These are phyloP conservation scores for Herpailurus yagouaroundi DNA, from an alignment of 2,113 vertebrate genomes.

Conservation along the genomic window DNA sequence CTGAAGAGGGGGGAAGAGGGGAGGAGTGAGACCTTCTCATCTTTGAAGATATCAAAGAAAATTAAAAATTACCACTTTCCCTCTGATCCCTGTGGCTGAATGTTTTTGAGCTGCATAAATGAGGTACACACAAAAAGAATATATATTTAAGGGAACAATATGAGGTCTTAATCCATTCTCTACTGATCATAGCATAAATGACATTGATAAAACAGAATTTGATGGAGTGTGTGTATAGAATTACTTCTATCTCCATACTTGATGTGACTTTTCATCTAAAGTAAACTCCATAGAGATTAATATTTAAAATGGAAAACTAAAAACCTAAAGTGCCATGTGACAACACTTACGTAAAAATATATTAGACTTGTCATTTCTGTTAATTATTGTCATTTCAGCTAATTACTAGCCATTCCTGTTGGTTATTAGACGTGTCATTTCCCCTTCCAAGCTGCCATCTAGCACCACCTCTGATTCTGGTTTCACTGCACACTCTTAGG, in stretches of 20 bases:
- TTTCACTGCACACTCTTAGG: neutral
- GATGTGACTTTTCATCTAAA: slow-evolving; percentile 54
- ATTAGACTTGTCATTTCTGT: slow-evolving; percentile 79
- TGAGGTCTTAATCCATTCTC: slow-evolving; percentile 50
- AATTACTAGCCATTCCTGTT: slow-evolving; percentile 72
- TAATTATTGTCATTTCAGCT: slow-evolving; percentile 79
- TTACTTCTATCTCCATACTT: slow-evolving; percentile 50
- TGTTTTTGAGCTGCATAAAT: slow-evolving; percentile 68
- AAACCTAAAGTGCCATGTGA: slow-evolving; percentile 69
- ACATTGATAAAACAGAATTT: slow-evolving; percentile 69
- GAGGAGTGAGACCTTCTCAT: slow-evolving; percentile 57
- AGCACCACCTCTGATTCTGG: neutral
- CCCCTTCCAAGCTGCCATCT: slow-evolving; percentile 47
- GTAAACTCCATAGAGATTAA: slow-evolving; percentile 66
- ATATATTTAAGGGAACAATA: slow-evolving; percentile 37
- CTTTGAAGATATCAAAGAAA: slow-evolving; percentile 78
- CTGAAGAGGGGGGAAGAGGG: slow-evolving; percentile 25
- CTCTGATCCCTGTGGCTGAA: slow-evolving; percentile 59
- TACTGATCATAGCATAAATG: slow-evolving; percentile 37
- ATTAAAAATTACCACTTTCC: slow-evolving; percentile 69
- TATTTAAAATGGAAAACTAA: slow-evolving; percentile 73
- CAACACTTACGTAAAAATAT: slow-evolving; percentile 76
- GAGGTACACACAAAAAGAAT: slow-evolving; percentile 52
- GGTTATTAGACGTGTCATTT: slow-evolving; percentile 70
- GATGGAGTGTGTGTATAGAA: slow-evolving; percentile 43